phyloP scores from a whole-genome alignment of 2,113 vertebrate species.

The Etia nguti region DNA sequence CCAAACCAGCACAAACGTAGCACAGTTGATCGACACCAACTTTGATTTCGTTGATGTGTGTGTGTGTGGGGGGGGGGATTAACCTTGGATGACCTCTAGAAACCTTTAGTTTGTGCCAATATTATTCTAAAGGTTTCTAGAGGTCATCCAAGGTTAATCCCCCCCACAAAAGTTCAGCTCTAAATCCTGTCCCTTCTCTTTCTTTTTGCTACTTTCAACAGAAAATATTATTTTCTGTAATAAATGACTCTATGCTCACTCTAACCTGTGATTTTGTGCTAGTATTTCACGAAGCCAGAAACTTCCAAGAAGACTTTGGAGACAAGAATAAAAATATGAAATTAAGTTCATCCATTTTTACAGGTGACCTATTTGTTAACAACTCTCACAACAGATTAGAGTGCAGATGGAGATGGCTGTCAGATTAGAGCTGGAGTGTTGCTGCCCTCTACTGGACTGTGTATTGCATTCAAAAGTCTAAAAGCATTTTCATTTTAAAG shows the following conservation, averaged over 20 bases:
- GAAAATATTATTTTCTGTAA: neutral
- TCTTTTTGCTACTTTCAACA: neutral
- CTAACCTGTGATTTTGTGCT: neutral
- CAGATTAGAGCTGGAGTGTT: neutral
- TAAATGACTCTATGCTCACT: neutral
- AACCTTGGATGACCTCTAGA: too few relatives aligned
- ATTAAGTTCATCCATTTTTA: neutral
- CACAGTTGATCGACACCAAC: too few relatives aligned
- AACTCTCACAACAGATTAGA: neutral
- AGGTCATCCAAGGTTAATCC: too few relatives aligned
- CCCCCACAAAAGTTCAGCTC: neutral
- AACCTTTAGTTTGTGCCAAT: too few relatives aligned
- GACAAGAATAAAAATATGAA: neutral
- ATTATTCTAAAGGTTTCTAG: too few relatives aligned
- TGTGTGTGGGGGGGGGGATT: too few relatives aligned
- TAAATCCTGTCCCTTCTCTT: neutral
- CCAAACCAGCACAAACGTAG: too few relatives aligned
- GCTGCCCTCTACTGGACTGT: neutral
- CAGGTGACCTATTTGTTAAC: neutral
- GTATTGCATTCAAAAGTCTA: neutral
- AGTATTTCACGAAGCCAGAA: neutral
- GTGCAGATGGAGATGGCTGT: neutral
- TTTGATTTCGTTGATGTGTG: too few relatives aligned
- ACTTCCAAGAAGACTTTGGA: neutral
- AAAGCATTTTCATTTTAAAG: neutral